Evolutionary conservation across 1,140 invertebrate species (phyloP).

Genomic region (Conopomorpha cramerella): DNA sequence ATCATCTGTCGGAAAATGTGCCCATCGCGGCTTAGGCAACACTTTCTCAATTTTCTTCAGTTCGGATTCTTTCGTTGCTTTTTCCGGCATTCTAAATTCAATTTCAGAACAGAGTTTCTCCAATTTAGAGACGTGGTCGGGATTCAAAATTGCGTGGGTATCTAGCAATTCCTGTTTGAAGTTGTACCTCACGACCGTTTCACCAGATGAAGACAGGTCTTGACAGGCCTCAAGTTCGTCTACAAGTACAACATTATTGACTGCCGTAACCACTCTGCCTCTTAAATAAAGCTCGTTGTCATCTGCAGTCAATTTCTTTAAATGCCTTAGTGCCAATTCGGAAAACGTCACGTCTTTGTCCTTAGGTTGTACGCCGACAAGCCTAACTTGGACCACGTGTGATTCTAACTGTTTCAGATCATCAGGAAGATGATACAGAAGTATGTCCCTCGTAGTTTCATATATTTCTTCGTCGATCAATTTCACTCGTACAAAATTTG

Average conservation of each 20-base stretch:
- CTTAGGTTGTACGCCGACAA: constrained; percentile 36
- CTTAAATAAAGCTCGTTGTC: constrained; percentile 29
- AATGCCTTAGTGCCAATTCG: constrained; percentile 16
- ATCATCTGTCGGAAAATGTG: constrained; percentile 30
- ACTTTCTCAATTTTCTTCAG: constrained; percentile 9
- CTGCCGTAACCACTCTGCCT: constrained; percentile 23
- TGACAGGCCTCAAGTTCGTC: constrained; percentile 38
- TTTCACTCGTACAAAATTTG: constrained; percentile 33
- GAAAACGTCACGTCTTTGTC: constrained; percentile 43
- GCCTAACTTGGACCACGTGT: constrained; percentile 24
- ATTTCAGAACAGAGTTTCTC: constrained; percentile 12
- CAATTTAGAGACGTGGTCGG: constrained; percentile 25
- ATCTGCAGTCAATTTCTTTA: constrained; percentile 23
- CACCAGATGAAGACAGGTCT: constrained; percentile 24
- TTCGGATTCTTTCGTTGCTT: neutral
- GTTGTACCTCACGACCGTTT: constrained; percentile 27
- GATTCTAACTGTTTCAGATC: constrained; percentile 31
- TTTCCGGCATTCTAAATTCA: constrained; percentile 2
- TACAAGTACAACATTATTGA: constrained; percentile 40
- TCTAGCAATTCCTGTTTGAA: constrained; percentile 27
- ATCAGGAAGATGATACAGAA: constrained; percentile 39
- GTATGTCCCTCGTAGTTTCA: constrained; percentile 21
- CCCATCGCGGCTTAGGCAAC: constrained; percentile 25
- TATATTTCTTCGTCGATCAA: constrained; percentile 40
- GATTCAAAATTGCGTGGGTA: constrained; percentile 21